A percentile compares a stretch with the other conserved stretches of the same genome.
These are phyloP conservation scores for Xiphophorus birchmanni DNA, from an alignment of 2,797 vertebrate genomes.

Conservation along the genomic window DNA sequence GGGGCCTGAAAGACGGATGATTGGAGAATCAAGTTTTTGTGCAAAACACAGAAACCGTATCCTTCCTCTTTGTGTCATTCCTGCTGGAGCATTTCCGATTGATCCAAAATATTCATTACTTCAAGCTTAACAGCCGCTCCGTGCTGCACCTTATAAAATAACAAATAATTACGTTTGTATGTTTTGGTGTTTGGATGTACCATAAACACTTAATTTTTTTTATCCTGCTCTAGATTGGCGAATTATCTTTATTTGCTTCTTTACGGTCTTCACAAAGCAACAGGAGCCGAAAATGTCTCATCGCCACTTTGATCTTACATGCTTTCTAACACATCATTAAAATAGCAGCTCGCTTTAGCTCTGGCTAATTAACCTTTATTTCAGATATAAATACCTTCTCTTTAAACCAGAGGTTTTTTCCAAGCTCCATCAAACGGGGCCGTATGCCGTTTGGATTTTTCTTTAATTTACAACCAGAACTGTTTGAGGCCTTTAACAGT, in stretches of 20 bases:
- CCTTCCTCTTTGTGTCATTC: conserved; percentile 3
- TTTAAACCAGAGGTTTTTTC: not conserved
- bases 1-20: conserved; percentile 54
- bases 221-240: not conserved
- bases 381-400: not conserved
- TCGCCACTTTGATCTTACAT: not conserved
- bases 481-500: not conserved
- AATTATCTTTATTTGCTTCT: not conserved
- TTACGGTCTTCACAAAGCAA: not conserved
- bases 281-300: not conserved
- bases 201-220: not conserved
- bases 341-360: not conserved
- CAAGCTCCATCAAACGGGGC: not conserved
- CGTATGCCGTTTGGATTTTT: not conserved
- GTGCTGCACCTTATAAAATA: conserved; percentile 17
- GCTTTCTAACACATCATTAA: not conserved
- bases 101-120: conserved; percentile 3
- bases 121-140: conserved; percentile 5
- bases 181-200: not conserved
- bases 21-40: conserved; percentile 34
- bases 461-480: not conserved
- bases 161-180: not conserved
- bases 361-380: not conserved
- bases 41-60: conserved; percentile 25
- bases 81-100: conserved; percentile 16